Percentiles rank a stretch among this genome's conserved stretches.
phyloP scores from a whole-genome alignment of 2,888 invertebrate species.

The Watsonalla binaria region DNA sequence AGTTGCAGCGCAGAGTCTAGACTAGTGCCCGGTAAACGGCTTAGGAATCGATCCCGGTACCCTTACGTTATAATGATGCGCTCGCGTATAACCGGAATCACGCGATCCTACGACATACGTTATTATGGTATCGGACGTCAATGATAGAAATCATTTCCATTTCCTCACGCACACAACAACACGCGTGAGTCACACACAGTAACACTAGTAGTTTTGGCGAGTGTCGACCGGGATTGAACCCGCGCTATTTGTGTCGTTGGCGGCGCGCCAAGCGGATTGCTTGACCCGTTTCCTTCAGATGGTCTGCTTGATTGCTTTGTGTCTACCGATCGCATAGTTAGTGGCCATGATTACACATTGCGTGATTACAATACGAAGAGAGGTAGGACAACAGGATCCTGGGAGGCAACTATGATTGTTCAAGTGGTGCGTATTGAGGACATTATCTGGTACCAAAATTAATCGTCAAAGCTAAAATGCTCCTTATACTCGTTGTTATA shows the following conservation, averaged over 20 bases:
- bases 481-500: too few relatives aligned
- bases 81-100: too few relatives aligned
- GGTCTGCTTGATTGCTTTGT: constrained; percentile 26
- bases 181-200: constrained; percentile 56
- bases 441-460: too few relatives aligned
- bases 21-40: too few relatives aligned
- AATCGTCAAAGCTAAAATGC: too few relatives aligned
- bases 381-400: background rate
- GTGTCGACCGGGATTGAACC: constrained; percentile 64
- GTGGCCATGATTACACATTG: constrained; percentile 1
- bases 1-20: too few relatives aligned
- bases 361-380: background rate
- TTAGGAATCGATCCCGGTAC: too few relatives aligned
- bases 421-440: too few relatives aligned
- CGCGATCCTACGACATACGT: too few relatives aligned
- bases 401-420: too few relatives aligned
- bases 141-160: background rate
- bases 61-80: too few relatives aligned
- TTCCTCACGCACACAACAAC: constrained; percentile 12
- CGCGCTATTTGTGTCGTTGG: constrained; percentile 62
- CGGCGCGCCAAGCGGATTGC: constrained; percentile 37
- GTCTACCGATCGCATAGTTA: constrained; percentile 2
- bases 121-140: background rate
- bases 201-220: constrained; percentile 55
- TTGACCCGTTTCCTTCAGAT: constrained; percentile 49